These are phyloP conservation scores for Leguminivora glycinivorella DNA, from an alignment of 1,140 invertebrate species.

Conservation along the genomic window DNA sequence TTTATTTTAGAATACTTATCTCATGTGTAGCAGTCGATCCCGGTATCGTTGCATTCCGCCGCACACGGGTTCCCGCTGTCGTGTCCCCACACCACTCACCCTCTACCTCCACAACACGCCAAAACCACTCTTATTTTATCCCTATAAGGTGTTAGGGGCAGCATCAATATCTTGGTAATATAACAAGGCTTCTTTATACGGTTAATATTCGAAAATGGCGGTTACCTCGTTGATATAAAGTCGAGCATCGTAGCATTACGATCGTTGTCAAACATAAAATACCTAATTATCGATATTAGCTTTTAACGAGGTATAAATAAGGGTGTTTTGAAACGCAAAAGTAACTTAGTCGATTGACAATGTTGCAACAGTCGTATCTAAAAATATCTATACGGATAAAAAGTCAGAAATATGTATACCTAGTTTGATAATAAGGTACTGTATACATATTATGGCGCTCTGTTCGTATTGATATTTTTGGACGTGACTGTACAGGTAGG, in stretches of 20 bases:
- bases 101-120: background rate
- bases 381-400: no score
- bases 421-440: no score
- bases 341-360: slow-evolving; percentile 29
- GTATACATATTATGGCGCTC: no score
- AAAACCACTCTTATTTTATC: slow-evolving; percentile 37
- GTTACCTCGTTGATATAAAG: slow-evolving; percentile 3
- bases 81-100: slow-evolving; percentile 41
- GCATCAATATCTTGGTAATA: background rate
- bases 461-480: no score
- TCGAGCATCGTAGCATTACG: background rate
- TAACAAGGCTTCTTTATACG: slow-evolving; percentile 15
- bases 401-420: no score
- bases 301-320: slow-evolving; percentile 31
- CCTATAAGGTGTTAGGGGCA: background rate
- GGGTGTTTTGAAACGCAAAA: slow-evolving; percentile 21
- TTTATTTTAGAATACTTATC: slow-evolving; percentile 32
- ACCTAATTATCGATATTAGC: slow-evolving; percentile 2
- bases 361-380: background rate
- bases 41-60: slow-evolving; percentile 59
- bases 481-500: no score
- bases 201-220: slow-evolving; percentile 10
- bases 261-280: background rate
- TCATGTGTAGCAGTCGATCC: slow-evolving; percentile 43
- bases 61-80: slow-evolving; percentile 60